These are phyloP conservation scores for Zelleria hepariella DNA, from an alignment of 2,888 invertebrate species.

Conservation along the genomic window DNA sequence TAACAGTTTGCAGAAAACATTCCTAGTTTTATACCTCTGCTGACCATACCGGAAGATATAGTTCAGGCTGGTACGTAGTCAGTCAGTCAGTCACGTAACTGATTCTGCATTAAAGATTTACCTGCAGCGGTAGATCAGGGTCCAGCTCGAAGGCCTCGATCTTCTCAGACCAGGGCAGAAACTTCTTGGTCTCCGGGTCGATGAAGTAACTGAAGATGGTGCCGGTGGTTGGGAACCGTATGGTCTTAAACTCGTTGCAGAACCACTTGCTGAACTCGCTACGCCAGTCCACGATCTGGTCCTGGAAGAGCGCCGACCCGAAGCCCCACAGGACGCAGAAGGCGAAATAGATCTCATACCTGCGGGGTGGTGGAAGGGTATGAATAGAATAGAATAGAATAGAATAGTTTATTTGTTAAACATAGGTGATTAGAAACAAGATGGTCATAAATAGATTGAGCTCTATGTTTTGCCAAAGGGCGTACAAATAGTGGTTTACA, in stretches of 20 bases:
- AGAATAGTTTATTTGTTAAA: too few relatives aligned
- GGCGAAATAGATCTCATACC: conserved; percentile 93
- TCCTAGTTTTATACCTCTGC: too few relatives aligned
- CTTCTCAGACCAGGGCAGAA: conserved; percentile 88
- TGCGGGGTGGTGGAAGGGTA: conserved; percentile 19
- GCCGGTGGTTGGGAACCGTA: conserved; percentile 88
- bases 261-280: conserved; percentile 98
- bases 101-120: conserved; percentile 28
- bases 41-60: too few relatives aligned
- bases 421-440: too few relatives aligned
- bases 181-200: conserved; percentile 87
- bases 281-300: conserved; percentile 91
- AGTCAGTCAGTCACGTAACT: background rate
- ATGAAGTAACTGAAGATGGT: conserved; percentile 93
- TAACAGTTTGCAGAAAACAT: too few relatives aligned
- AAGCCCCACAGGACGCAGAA: conserved; percentile 95
- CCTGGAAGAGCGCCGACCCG: conserved; percentile 92
- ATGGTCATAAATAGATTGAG: too few relatives aligned
- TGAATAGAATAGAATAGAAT: too few relatives aligned
- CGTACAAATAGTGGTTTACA: too few relatives aligned
- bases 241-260: conserved; percentile 89
- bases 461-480: too few relatives aligned
- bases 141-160: conserved; percentile 86
- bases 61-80: too few relatives aligned
- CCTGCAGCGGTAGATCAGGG: conserved; percentile 89